Evolutionary conservation across 1,140 invertebrate genomes (phyloP).

Genomic region (Kradibia gibbosae): DNA sequence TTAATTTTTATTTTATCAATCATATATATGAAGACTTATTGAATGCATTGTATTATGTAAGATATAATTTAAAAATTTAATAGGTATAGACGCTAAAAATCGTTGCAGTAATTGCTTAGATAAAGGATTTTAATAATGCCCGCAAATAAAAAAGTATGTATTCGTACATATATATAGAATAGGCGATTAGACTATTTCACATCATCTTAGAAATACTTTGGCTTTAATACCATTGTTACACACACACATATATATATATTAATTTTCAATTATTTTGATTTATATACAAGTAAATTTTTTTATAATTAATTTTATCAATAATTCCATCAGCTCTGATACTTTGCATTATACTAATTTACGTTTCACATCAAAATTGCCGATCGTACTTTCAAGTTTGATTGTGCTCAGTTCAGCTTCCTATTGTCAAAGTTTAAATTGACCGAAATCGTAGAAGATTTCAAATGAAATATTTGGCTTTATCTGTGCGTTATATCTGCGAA

Average conservation of each 20-base stretch:
- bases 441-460: neutral
- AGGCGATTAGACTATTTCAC: neutral
- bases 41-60: neutral
- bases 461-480: neutral
- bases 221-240: neutral
- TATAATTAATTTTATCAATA: slow-evolving; percentile 8
- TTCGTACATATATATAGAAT: neutral
- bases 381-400: slow-evolving; percentile 52
- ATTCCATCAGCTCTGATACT: neutral
- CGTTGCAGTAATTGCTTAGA: neutral
- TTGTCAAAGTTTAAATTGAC: slow-evolving; percentile 49
- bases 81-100: neutral
- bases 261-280: too few relatives aligned
- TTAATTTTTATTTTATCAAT: too few relatives aligned
- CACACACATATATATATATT: neutral
- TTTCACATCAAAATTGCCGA: slow-evolving; percentile 25
- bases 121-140: neutral
- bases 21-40: neutral
- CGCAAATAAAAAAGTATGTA: slow-evolving; percentile 1
- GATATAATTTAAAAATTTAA: neutral
- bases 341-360: neutral
- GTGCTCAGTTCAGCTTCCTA: slow-evolving; percentile 48
- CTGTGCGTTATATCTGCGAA: neutral
- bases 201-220: neutral
- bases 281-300: too few relatives aligned